Percentiles rank a stretch among this genome's conserved stretches.
Conservation (phyloP, 2,797 vertebrate species). For the Oryzias sinensis region DNA sequence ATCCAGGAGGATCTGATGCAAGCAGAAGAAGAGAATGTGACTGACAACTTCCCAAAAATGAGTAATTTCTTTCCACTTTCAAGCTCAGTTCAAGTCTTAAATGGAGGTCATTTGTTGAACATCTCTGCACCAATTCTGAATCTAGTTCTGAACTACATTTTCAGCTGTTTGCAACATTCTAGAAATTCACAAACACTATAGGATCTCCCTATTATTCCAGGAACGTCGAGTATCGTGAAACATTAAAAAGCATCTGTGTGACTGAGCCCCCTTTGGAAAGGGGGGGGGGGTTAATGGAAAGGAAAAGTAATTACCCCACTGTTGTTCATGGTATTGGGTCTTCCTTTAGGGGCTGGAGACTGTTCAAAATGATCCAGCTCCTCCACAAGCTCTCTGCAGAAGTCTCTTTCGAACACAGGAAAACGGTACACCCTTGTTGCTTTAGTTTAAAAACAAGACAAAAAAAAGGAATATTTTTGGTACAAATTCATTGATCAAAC, state of each 20-base stretch:
- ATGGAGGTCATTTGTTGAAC: not conserved
- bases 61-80: too few relatives aligned
- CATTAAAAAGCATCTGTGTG: too few relatives aligned
- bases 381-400: conserved; percentile 85
- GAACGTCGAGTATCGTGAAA: too few relatives aligned
- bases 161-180: not conserved
- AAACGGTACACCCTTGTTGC: conserved; percentile 87
- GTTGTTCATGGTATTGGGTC: conserved; percentile 97
- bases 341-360: conserved; percentile 88
- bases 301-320: conserved; percentile 83
- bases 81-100: too few relatives aligned
- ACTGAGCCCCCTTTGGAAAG: too few relatives aligned
- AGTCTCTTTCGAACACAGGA: conserved; percentile 83
- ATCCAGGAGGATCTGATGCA: conserved; percentile 85
- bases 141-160: not conserved
- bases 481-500: not conserved
- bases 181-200: too few relatives aligned
- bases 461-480: not conserved
- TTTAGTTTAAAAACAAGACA: conserved; percentile 26
- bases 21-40: not conserved
- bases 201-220: too few relatives aligned
- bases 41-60: not conserved
- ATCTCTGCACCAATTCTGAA: not conserved
- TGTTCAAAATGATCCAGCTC: conserved; percentile 93
- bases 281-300: too few relatives aligned